Percentiles rank a stretch among this genome's conserved stretches.
phyloP scores from a whole-genome alignment of 2,888 invertebrate genomes.

The Hydraecia micacea region DNA sequence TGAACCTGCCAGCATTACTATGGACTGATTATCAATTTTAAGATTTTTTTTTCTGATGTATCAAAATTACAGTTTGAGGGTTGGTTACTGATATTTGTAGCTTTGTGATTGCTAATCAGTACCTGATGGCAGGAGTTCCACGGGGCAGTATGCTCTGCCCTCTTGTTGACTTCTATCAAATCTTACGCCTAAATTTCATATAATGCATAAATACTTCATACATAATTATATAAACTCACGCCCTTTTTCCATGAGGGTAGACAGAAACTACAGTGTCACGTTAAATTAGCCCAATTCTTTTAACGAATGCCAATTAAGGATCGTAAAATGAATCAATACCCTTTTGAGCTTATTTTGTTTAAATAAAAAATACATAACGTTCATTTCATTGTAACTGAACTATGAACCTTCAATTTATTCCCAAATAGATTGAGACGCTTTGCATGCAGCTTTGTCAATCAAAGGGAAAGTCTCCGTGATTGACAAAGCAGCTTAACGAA shows the following conservation, averaged over 20 bases:
- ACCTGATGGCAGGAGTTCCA: neutral
- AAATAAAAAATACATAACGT: neutral
- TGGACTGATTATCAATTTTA: too few species aligned
- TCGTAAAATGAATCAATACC: neutral
- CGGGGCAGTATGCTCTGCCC: conserved; percentile 7
- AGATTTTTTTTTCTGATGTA: too few species aligned
- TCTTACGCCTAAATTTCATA: neutral
- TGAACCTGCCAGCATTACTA: neutral
- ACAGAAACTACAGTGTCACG: neutral
- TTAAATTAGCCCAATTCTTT: neutral
- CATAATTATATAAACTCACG: neutral
- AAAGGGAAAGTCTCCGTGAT: conserved; percentile 44
- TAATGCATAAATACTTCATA: neutral
- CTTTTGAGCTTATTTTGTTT: neutral
- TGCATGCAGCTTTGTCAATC: conserved; percentile 43
- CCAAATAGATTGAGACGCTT: conserved; percentile 30
- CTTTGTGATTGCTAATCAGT: neutral
- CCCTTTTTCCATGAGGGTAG: neutral
- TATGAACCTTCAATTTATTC: neutral
- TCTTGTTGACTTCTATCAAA: neutral
- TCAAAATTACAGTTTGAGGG: too few species aligned
- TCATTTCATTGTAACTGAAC: conserved; percentile 1
- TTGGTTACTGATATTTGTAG: neutral
- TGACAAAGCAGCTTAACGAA: conserved; percentile 54
- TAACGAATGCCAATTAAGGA: neutral